Conservation (phyloP, 2,888 invertebrate genomes). For the Acleris literana region DNA sequence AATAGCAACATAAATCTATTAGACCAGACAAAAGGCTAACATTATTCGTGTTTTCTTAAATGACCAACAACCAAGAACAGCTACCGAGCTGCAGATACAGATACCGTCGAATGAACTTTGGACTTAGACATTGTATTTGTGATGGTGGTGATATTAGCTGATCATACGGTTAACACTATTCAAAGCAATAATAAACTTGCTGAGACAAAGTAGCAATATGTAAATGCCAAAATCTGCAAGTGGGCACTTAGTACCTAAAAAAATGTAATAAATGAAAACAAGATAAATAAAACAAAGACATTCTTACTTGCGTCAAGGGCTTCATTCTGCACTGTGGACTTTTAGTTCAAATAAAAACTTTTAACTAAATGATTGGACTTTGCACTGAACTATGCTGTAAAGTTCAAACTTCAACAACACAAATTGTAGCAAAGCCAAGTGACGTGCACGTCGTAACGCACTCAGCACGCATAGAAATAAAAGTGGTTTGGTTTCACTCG, state of each 20-base stretch:
- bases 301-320: constrained; percentile 63
- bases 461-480: no score
- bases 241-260: not conserved
- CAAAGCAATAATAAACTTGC: not conserved
- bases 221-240: not conserved
- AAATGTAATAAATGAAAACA: constrained; percentile 7
- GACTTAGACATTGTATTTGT: constrained; percentile 38
- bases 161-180: not conserved
- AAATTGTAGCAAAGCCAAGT: not conserved
- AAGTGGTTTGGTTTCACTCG: no score
- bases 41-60: not conserved
- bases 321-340: constrained; percentile 50
- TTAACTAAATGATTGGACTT: constrained; percentile 19
- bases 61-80: not conserved
- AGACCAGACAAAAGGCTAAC: no score
- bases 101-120: constrained; percentile 46
- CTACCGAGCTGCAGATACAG: not conserved
- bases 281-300: not conserved
- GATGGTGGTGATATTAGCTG: not conserved
- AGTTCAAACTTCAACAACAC: constrained; percentile 12
- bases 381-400: constrained; percentile 22
- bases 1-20: no score
- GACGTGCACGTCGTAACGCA: constrained; percentile 8
- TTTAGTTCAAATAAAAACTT: constrained; percentile 12
- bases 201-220: no score